Evolutionary conservation across 2,113 vertebrate species (phyloP).

Genomic region (Forbesichthys agassizii): DNA sequence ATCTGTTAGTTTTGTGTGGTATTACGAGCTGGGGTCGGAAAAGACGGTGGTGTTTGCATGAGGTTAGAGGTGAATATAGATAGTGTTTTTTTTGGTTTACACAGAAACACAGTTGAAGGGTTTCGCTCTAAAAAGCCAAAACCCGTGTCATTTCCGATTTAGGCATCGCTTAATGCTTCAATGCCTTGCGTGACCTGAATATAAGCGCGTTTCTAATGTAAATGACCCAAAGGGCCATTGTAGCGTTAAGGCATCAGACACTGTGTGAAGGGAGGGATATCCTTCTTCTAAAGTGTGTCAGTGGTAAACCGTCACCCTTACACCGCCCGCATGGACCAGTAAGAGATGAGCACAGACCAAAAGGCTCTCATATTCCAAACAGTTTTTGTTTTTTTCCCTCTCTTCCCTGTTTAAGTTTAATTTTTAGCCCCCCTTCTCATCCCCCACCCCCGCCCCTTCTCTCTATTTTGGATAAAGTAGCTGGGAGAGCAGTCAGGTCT

Average conservation of each 20-base stretch:
- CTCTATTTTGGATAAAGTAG: constrained; percentile 84
- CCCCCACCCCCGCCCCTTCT: constrained; percentile 42
- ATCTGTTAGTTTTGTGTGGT: constrained; percentile 59
- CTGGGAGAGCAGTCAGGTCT: constrained; percentile 96
- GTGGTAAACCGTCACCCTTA: constrained; percentile 53
- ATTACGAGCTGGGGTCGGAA: constrained; percentile 23
- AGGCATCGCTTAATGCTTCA: too few species aligned
- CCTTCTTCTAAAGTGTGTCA: constrained; percentile 46
- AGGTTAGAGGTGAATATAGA: constrained; percentile 57
- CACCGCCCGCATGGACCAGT: constrained; percentile 35
- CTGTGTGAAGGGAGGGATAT: not conserved
- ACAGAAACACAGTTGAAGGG: too few species aligned
- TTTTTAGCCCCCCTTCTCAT: constrained; percentile 55
- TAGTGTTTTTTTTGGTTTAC: not conserved
- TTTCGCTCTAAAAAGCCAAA: too few species aligned
- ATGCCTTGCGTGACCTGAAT: constrained; percentile 43
- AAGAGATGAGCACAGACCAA: constrained; percentile 47
- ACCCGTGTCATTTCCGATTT: too few species aligned
- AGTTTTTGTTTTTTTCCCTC: constrained; percentile 7
- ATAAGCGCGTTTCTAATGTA: not conserved
- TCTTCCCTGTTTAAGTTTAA: constrained; percentile 72
- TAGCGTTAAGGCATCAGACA: too few species aligned
- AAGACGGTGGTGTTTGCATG: constrained; percentile 62
- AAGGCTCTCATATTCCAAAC: constrained; percentile 59
- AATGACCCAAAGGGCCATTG: not conserved